phyloP scores from a whole-genome alignment of 2,888 invertebrate species.

The Ommatoiulus sabulosus region DNA sequence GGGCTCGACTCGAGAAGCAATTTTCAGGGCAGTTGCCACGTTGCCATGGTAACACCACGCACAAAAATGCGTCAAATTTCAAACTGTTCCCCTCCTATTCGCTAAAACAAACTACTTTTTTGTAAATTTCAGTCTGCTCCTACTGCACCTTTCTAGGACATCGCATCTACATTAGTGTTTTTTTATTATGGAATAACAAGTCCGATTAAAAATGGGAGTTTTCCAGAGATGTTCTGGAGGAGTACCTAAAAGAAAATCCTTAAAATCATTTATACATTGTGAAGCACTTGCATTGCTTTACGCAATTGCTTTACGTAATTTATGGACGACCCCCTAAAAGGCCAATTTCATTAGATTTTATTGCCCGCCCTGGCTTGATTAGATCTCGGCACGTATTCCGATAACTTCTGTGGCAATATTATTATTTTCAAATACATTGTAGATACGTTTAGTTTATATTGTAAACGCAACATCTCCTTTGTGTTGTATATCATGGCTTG shows the following conservation, averaged over 20 bases:
- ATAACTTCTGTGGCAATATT: background rate
- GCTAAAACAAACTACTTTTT: background rate
- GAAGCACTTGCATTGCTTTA: too few species aligned
- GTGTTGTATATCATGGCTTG: background rate
- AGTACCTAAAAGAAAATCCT: too few species aligned
- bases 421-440: background rate
- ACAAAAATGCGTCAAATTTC: slow-evolving; percentile 30
- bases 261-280: too few species aligned
- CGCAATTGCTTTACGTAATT: background rate
- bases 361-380: background rate
- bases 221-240: too few species aligned
- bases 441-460: background rate
- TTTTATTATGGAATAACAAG: too few species aligned
- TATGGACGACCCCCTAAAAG: background rate
- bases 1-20: background rate
- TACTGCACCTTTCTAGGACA: too few species aligned
- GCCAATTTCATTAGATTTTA: background rate
- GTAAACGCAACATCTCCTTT: too few species aligned
- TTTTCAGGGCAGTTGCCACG: background rate
- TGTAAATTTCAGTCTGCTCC: background rate
- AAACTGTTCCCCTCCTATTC: background rate
- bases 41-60: background rate
- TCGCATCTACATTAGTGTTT: too few species aligned
- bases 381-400: background rate
- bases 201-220: too few species aligned